Evolutionary conservation across 1,140 invertebrate species (phyloP).

Genomic region (Penaeus vannamei): DNA sequence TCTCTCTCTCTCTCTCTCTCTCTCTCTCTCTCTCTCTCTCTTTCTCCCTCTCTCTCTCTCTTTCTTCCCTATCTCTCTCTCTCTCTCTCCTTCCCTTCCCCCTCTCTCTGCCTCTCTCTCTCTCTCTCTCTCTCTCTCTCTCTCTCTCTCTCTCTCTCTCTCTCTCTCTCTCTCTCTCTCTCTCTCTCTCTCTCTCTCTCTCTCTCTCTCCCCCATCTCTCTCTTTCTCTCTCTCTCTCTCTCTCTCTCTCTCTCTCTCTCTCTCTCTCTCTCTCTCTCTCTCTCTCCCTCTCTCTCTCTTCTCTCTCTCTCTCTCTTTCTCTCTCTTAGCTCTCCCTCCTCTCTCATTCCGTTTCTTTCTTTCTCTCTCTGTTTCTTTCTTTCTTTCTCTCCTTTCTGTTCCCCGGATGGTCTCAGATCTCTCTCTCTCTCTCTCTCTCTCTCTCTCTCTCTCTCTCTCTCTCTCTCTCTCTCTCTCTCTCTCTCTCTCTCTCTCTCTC

Average conservation of each 20-base stretch:
- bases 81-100: slow-evolving; percentile 1
- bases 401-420: background rate
- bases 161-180: slow-evolving; percentile 10
- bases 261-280: slow-evolving; percentile 10
- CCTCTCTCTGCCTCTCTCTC: slow-evolving; percentile 10
- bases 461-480: slow-evolving; percentile 3
- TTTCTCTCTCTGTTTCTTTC: slow-evolving; percentile 3
- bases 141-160: slow-evolving; percentile 2
- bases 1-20: background rate
- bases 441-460: slow-evolving; percentile 2
- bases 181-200: background rate
- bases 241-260: too few species aligned
- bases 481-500: slow-evolving; percentile 12
- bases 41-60: slow-evolving; percentile 10
- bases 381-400: slow-evolving; percentile 11
- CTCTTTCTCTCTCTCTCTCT: too few species aligned
- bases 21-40: too few species aligned
- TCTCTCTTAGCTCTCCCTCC: too few species aligned
- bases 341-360: too few species aligned
- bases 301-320: slow-evolving; percentile 3
- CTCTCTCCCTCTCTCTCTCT: slow-evolving; percentile 1
- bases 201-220: background rate
- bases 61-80: too few species aligned
- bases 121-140: slow-evolving; percentile 10
- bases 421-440: too few species aligned